Percentiles rank a stretch among this genome's conserved stretches.
phyloP scores from a whole-genome alignment of 2,888 invertebrate species.

The Deroplatys truncata region DNA sequence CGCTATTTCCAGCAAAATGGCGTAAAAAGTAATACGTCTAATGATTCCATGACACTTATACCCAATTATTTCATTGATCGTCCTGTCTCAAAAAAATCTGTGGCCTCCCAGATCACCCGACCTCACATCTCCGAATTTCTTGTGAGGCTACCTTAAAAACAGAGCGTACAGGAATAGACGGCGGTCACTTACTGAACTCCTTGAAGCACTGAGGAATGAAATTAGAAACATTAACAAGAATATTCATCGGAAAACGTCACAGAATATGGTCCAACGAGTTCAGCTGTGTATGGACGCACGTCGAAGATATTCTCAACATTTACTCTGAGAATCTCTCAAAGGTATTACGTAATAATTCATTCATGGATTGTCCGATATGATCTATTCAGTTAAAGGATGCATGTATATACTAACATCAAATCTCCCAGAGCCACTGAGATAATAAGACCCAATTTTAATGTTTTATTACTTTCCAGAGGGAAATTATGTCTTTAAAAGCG shows the following conservation, averaged over 20 bases:
- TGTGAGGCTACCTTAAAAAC: not conserved
- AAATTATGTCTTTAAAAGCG: no score
- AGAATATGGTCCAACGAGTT: not conserved
- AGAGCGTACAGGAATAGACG: not conserved
- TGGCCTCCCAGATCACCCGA: not conserved
- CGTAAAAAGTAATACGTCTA: not conserved
- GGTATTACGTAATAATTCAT: no score
- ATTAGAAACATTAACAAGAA: not conserved
- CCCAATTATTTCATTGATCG: not conserved
- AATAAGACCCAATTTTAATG: no score
- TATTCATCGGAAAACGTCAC: not conserved
- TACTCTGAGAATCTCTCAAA: no score
- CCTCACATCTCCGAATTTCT: not conserved
- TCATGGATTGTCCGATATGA: no score
- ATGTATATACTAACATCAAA: no score
- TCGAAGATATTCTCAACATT: not conserved
- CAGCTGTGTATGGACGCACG: not conserved
- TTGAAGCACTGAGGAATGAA: not conserved
- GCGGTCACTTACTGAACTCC: not conserved
- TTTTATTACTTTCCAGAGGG: no score
- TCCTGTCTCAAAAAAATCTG: not conserved
- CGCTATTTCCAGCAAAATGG: not conserved
- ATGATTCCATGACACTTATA: not conserved
- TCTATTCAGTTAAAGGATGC: no score
- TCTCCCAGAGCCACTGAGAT: no score